Conservation (phyloP, 2,113 vertebrate genomes). For the Ailurus styani region DNA sequence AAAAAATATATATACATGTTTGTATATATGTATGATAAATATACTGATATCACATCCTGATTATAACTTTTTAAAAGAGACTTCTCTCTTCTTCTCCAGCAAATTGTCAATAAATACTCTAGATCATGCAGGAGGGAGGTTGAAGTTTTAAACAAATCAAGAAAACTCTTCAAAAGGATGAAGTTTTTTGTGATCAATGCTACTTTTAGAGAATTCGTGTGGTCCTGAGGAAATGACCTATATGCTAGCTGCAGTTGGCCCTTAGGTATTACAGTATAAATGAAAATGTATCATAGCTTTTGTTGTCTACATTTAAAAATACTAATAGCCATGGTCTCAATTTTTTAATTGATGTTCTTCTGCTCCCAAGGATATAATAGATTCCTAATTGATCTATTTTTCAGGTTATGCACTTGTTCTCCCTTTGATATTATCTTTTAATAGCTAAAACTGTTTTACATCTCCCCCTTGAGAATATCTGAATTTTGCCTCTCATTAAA, state of each 20-base stretch:
- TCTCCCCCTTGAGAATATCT: slow-evolving; percentile 28
- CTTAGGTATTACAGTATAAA: background rate
- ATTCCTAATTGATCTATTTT: slow-evolving; percentile 60
- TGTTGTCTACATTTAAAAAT: slow-evolving; percentile 41
- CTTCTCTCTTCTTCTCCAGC: background rate
- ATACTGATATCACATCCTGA: background rate
- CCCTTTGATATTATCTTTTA: slow-evolving; percentile 44
- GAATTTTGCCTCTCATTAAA: slow-evolving; percentile 38
- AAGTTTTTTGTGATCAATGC: background rate
- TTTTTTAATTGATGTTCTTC: slow-evolving; percentile 45
- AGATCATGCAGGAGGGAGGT: background rate
- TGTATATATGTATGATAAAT: background rate
- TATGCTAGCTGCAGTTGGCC: background rate
- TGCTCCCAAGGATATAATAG: slow-evolving; percentile 28
- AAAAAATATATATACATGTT: background rate
- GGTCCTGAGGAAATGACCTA: background rate
- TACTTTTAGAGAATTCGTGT: background rate
- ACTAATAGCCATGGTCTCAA: slow-evolving; percentile 30
- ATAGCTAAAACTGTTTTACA: slow-evolving; percentile 38
- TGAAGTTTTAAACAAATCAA: background rate
- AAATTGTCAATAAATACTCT: background rate
- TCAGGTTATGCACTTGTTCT: slow-evolving; percentile 20
- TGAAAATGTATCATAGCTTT: background rate
- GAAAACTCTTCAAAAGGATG: background rate
- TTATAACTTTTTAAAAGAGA: background rate